Base-by-base conservation (phyloP, 2,113 vertebrate genomes). In the Passer montanus region DNA sequence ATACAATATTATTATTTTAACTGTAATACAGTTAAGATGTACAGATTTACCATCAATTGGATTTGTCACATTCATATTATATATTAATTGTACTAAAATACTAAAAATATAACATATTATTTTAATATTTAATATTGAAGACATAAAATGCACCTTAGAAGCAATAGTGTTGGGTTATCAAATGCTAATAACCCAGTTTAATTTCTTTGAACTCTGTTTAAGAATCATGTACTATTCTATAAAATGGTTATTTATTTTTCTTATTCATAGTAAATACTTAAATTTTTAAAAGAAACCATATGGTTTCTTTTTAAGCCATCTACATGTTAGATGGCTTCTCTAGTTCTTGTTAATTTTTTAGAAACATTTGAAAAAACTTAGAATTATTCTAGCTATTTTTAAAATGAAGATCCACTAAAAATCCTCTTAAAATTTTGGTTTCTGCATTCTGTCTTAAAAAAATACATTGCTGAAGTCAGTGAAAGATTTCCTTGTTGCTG, bases 151-250 rank as follows among this genome's bases (percentile, higher is more conserved):
- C 19, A 76, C 8, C 3, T 11, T 31, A 58, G 26, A 84, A 87
- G 4, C 1, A 1, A 2, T 15, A 43, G 3, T 52, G 4, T 27
- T 76, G 21, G 2, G 4, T 39, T 44, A 62, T 46, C 0, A 0
- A 27, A 59, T 1, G 0, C 2, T 41, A 80, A 27, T n/a, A 35
- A 56, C 60, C 13, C 39, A 46, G 5, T 39, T 72, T 31, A 73
- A 13, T 75, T 5, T 84, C 22, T 76, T 24, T 39, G 4, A 89
- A 27, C 3, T 66, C 13, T 56, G 4, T 56, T 73, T 79, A 59
- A 70, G 15, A 60, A 1, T 35, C 1, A 3, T 28, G 8, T 44
- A 44, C 33, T 55, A 33, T 73, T 89, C 55, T 35, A 33, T 43
- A 72, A 31, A 50, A 64, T 26, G 26, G 2, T 30, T 43, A n/a